A percentile compares a stretch with the other conserved stretches of the same genome.
Evolutionary conservation across 2,888 invertebrate species (phyloP).

Genomic region (Pomacea canaliculata): DNA sequence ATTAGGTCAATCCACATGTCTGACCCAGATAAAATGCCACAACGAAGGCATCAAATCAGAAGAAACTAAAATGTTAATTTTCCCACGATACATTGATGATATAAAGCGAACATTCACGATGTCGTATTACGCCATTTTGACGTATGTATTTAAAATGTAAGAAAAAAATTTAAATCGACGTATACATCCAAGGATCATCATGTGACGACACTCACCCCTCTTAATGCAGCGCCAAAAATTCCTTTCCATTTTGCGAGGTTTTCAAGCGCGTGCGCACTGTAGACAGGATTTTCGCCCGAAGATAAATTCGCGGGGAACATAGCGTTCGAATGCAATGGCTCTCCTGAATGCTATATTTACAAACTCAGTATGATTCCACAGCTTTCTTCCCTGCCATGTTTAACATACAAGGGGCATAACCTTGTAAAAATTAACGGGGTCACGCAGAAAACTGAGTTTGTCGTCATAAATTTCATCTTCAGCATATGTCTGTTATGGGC

Average conservation of each 20-base stretch:
- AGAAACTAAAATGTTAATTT: neutral
- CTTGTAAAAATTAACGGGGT: constrained; percentile 33
- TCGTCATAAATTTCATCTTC: constrained; percentile 11
- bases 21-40: too few relatives aligned
- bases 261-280: constrained; percentile 77
- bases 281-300: constrained; percentile 30
- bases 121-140: too few relatives aligned
- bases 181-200: constrained; percentile 1
- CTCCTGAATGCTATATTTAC: constrained; percentile 16
- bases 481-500: constrained; percentile 4
- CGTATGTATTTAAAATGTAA: too few relatives aligned
- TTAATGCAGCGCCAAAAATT: constrained; percentile 86
- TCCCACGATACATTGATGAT: neutral
- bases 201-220: constrained; percentile 77
- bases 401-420: constrained; percentile 45
- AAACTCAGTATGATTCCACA: constrained; percentile 24
- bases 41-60: too few relatives aligned
- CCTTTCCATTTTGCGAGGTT: constrained; percentile 94
- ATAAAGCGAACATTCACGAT: neutral
- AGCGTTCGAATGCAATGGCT: constrained; percentile 29
- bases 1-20: too few relatives aligned
- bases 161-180: neutral
- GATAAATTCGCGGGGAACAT: constrained; percentile 31
- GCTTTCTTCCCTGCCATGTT: constrained; percentile 39
- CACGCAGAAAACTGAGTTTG: constrained; percentile 18